These are phyloP conservation scores for Tyria jacobaeae DNA, from an alignment of 2,888 invertebrate genomes.

Conservation along the genomic window DNA sequence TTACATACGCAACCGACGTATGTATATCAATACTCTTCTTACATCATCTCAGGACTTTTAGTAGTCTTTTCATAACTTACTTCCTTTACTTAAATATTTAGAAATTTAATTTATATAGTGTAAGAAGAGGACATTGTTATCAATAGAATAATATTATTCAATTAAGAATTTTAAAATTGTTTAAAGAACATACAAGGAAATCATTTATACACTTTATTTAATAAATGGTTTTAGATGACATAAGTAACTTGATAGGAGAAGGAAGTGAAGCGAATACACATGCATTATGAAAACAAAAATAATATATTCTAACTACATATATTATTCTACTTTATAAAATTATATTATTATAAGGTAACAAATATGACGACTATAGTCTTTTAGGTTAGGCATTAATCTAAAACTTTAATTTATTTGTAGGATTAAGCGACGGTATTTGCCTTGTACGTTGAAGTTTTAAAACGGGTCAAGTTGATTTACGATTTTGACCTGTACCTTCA, in stretches of 20 bases:
- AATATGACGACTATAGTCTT: conserved; percentile 17
- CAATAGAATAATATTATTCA: neutral
- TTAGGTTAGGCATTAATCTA: conserved; percentile 18
- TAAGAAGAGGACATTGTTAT: neutral
- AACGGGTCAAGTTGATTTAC: conserved; percentile 19
- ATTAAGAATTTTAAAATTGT: neutral
- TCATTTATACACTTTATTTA: conserved; percentile 24
- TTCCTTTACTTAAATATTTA: neutral
- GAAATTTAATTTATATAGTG: neutral
- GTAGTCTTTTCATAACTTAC: conserved; percentile 4
- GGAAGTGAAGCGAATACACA: conserved; percentile 45
- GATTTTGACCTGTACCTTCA: neutral
- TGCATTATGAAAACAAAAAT: conserved; percentile 46
- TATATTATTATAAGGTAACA: no score
- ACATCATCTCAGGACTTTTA: conserved; percentile 8
- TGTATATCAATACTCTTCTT: conserved; percentile 8
- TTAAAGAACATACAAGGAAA: conserved; percentile 25
- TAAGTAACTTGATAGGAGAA: conserved; percentile 23
- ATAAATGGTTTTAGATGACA: conserved; percentile 37
- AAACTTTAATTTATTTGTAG: no score
- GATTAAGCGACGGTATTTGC: conserved; percentile 12
- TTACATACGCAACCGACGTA: conserved; percentile 2
- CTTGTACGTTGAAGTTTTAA: conserved; percentile 17
- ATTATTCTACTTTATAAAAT: conserved; percentile 25
- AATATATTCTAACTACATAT: conserved; percentile 35